Base-by-base conservation (phyloP, 2,888 invertebrate species). In the Luperina nickerlii region DNA sequence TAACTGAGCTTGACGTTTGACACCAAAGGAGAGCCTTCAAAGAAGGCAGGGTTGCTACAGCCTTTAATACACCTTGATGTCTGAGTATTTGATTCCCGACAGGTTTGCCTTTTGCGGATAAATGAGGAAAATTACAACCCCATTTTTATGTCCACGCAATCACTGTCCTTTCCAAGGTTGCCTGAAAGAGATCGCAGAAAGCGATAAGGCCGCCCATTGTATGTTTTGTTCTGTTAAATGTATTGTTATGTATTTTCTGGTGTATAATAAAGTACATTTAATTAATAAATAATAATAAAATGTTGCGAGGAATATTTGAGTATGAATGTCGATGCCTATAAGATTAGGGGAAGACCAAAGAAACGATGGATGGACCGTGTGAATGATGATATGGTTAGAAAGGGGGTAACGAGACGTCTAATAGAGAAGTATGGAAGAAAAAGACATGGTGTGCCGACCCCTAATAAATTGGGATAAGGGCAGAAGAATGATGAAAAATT, bases 1-100 rank as follows among this genome's bases (percentile, higher is more conserved):
- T 38, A 15, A 60, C 24, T 51, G 27, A 20, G 8, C 1, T 15
- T 79, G 66, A 73, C 79, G 32, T 74, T 73, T 74, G 24, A 42
- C 7, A 20, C 24, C 51, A 67, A 78, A 60, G 24, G 38, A 51
- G 48, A 66, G 42, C 48, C 42, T 72, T 66, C 66, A 6, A 42
- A 15, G 57, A 73, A 67, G 38, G 13, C 15, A 9, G 11, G 1
- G 42, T 66, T 72, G 24, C 51, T 48, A 48, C 45, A 13, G 5
- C 18, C 0, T 8, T 24, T 24, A 15, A 11, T 27, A 15, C 15
- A 15, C n/a, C 6, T 24, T 42, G 54, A 65, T 48, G 20, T 42
- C 1, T 1, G 4, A 27, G 42, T 24, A 54, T 65, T 45, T 15
- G 48, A 38, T 63, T 63, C 2, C 62, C n/a, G 27, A 54, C 32